Conservation (phyloP, 2,888 invertebrate species). For the Meiosimyza platycephala region DNA sequence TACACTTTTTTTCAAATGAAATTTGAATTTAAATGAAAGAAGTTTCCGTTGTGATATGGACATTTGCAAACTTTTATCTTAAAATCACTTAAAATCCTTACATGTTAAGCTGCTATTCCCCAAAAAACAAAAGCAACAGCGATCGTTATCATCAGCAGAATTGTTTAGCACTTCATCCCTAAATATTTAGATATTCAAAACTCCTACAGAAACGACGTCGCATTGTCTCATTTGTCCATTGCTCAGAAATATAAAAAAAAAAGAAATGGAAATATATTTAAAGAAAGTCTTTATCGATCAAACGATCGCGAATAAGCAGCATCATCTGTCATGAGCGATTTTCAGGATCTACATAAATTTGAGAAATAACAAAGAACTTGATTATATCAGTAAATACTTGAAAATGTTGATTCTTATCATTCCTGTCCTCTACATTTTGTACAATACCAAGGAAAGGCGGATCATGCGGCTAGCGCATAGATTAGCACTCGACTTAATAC, state of each 20-base stretch:
- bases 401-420: constrained; percentile 26
- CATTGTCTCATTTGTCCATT: not conserved
- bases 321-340: not conserved
- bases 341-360: constrained; percentile 5
- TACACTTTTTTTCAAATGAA: no score
- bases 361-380: constrained; percentile 6
- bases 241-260: no score
- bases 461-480: constrained; percentile 12
- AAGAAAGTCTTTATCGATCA: not conserved
- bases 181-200: not conserved
- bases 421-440: not conserved
- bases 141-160: not conserved
- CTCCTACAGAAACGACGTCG: not conserved
- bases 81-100: no score
- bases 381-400: constrained; percentile 18
- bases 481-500: constrained; percentile 54
- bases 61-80: no score
- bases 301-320: not conserved
- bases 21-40: no score
- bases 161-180: constrained; percentile 1
- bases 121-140: not conserved
- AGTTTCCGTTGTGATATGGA: no score
- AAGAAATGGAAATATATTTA: no score
- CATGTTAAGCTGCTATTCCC: no score
- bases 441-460: constrained; percentile 23